phyloP scores from a whole-genome alignment of 2,797 vertebrate species.

The Poeciliopsis gracilis region DNA sequence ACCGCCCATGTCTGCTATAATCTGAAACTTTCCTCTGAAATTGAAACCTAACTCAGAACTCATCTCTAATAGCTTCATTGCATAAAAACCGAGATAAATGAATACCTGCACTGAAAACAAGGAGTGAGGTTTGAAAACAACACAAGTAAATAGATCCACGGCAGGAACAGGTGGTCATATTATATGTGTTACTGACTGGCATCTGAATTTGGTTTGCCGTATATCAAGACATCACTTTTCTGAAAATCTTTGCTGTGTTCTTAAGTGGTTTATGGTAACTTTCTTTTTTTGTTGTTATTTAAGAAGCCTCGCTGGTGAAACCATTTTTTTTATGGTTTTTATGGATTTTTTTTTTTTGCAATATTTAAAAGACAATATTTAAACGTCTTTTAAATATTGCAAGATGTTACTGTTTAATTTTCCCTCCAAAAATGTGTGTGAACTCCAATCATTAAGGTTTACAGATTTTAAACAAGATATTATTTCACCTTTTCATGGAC shows the following conservation, averaged over 20 bases:
- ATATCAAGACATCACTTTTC: not conserved
- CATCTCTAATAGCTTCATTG: not conserved
- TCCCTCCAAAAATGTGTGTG: not conserved
- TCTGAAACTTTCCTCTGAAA: not conserved
- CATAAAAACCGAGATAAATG: not conserved
- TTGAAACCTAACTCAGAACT: not conserved
- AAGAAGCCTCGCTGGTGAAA: not conserved
- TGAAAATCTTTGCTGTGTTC: not conserved
- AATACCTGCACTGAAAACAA: not conserved
- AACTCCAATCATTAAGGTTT: not conserved
- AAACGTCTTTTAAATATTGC: not conserved
- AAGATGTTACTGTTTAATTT: not conserved
- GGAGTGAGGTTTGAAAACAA: not conserved
- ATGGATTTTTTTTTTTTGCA: too few relatives aligned
- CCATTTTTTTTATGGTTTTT: too few relatives aligned
- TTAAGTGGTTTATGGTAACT: not conserved
- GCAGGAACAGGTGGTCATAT: not conserved
- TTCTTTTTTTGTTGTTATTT: not conserved
- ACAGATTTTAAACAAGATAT: not conserved
- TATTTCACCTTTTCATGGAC: not conserved
- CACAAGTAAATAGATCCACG: not conserved
- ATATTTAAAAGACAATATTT: too few relatives aligned
- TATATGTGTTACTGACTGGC: not conserved
- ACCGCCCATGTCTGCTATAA: not conserved
- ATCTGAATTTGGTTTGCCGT: not conserved